Conservation (phyloP, 92 coral and sea anemone genomes). For the Montipora capitata region DNA sequence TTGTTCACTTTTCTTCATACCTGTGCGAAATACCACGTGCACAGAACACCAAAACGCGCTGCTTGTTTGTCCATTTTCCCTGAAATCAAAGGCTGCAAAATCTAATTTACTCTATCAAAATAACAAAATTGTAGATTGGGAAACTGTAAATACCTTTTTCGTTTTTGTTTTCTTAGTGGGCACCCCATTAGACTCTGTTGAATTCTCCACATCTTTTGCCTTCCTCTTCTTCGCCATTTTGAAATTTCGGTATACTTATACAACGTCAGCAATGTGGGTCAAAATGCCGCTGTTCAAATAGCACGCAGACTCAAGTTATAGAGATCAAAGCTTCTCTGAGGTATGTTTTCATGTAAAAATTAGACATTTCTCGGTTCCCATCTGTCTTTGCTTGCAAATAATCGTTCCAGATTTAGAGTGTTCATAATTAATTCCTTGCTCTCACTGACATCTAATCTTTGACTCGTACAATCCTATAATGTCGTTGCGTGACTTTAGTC, state of each 20-base stretch:
- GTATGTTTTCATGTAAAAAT: background rate
- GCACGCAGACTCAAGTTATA: background rate
- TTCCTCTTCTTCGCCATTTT: constrained; percentile 70
- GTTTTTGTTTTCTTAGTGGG: constrained; percentile 44
- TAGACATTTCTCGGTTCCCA: background rate
- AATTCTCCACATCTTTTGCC: constrained; percentile 4
- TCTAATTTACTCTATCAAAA: background rate
- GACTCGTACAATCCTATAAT: background rate
- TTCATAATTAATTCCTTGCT: background rate
- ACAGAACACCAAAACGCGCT: constrained; percentile 94
- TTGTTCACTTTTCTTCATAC: constrained; percentile 33
- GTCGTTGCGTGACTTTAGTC: background rate
- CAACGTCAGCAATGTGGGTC: background rate
- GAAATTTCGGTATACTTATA: background rate
- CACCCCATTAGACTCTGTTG: background rate
- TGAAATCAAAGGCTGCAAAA: constrained; percentile 20
- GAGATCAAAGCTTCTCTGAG: background rate
- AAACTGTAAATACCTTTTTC: constrained; percentile 60
- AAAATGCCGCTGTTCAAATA: background rate
- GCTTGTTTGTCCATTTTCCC: constrained; percentile 97
- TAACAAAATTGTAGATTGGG: background rate
- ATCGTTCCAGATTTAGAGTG: background rate
- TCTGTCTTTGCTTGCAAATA: background rate
- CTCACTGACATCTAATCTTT: background rate
- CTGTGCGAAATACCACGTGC: constrained; percentile 99